Evolutionary conservation across 2,888 invertebrate species (phyloP), one percentile per base, ranked within the genome.

Genomic region (Tetragnatha montana): DNA sequence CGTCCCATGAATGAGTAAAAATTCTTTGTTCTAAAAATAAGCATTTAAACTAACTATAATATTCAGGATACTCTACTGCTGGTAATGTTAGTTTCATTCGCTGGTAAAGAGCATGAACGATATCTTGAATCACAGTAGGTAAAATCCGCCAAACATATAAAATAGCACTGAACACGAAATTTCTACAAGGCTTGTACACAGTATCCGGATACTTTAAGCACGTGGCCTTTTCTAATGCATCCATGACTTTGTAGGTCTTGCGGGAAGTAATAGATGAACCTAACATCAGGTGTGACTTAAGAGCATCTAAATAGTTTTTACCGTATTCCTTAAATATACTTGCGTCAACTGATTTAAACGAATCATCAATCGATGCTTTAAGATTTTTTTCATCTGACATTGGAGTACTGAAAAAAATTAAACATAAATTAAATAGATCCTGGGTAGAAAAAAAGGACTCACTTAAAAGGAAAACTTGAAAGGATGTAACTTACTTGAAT

Each of bases 131-230:
- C 35, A 35, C 4, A 4, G 2, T 35, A 35, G 35, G 35, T 35
- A 4, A 2, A 35, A 35, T 35, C 35, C 1, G 1, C 35, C 35
- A 35, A 4, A 35, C 4, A 35, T 4, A 35, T 1, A 35, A 35
- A 35, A 35, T 35, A 1, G 35, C 35, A 35, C 35, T 35, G 35
- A 35, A 35, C 35, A 35, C 35, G 35, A 4, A 1, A 35, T 35
- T 35, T 35, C 35, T 35, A 35, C 81, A 35, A 14, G 81, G 81
- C 12, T 81, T 69, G 71, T 81, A 81, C 4, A 81, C 35, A 12
- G 10, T 35, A 35, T 70, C 81, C 14, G 81, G 81, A 49, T 81
- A 21, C 49, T 81, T 47, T 0, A 81, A 49, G 0, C 49, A 12
- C 8, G 70, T 35, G 6, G 81, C 81, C 19, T 21, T 12, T 22